Percentiles rank a stretch among this genome's conserved stretches.
phyloP scores from a whole-genome alignment of 1,140 invertebrate species.

The Araneus ventricosus region DNA sequence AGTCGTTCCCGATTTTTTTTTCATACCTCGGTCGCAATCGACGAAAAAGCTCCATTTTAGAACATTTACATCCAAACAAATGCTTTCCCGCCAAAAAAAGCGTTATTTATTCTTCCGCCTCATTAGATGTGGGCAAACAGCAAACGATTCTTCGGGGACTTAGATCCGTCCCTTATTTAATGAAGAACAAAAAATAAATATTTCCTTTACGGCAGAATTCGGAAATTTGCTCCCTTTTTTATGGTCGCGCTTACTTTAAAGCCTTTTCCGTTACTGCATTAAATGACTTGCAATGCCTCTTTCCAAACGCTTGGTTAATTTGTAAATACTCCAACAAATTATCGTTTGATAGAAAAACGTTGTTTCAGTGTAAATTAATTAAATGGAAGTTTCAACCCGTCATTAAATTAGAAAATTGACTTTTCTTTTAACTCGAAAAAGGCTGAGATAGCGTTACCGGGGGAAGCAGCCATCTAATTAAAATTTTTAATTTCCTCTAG shows the following conservation, averaged over 20 bases:
- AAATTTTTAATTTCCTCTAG: not conserved
- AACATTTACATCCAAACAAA: not conserved
- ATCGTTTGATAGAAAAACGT: not conserved
- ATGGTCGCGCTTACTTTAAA: not conserved
- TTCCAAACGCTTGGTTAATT: not conserved
- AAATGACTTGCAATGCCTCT: not conserved
- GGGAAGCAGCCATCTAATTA: not conserved
- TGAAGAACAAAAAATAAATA: not conserved
- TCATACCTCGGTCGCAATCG: not conserved
- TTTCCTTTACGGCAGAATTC: not conserved
- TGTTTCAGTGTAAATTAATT: not conserved
- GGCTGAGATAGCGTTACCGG: too few species aligned
- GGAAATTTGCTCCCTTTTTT: not conserved
- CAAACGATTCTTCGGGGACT: not conserved
- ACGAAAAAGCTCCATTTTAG: not conserved
- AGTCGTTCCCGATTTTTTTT: not conserved
- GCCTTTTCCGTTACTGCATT: not conserved
- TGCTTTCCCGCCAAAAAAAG: not conserved
- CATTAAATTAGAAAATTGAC: not conserved
- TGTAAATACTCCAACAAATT: not conserved
- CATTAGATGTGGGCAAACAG: not conserved
- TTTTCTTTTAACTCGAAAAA: not conserved
- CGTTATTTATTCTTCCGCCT: not conserved
- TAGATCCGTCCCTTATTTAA: not conserved
- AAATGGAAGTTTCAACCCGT: not conserved